Evolutionary conservation across 2,113 vertebrate species (phyloP).

Genomic region (Picathartes gymnocephalus): DNA sequence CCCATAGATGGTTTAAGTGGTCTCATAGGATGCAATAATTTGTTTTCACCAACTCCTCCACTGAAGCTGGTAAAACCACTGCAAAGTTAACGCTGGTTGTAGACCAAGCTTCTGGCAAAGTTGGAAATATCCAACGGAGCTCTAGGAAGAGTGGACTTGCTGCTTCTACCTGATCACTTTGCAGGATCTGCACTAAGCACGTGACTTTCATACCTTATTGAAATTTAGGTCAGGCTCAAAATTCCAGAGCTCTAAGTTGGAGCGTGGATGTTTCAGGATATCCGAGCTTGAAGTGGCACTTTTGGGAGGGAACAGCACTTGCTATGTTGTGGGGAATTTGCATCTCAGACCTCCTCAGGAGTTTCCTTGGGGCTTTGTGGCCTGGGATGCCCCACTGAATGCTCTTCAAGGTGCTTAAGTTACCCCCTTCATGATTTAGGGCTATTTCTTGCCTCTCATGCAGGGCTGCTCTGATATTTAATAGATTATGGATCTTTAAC

Average conservation of each 20-base stretch:
- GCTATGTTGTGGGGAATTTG: neutral
- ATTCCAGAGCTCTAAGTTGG: neutral
- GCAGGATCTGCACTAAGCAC: neutral
- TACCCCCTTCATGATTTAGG: neutral
- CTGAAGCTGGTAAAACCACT: neutral
- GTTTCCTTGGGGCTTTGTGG: neutral
- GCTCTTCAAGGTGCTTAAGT: neutral
- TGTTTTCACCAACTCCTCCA: neutral
- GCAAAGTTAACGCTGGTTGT: fast-evolving
- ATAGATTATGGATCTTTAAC: neutral
- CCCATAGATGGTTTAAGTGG: neutral
- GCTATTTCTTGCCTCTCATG: neutral
- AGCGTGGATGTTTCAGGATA: neutral
- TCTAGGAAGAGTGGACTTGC: neutral
- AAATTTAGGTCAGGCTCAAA: neutral
- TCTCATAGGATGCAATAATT: neutral
- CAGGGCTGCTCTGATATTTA: neutral
- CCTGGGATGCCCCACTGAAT: neutral
- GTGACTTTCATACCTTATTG: neutral
- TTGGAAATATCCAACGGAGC: fast-evolving
- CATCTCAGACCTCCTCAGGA: neutral
- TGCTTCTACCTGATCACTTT: neutral
- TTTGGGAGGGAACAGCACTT: neutral
- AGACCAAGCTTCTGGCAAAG: neutral
- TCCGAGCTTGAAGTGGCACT: neutral